Percentiles rank a stretch among this genome's conserved stretches.
Evolutionary conservation across 2,113 vertebrate genomes (phyloP).

Genomic region (Heterochromis multidens): DNA sequence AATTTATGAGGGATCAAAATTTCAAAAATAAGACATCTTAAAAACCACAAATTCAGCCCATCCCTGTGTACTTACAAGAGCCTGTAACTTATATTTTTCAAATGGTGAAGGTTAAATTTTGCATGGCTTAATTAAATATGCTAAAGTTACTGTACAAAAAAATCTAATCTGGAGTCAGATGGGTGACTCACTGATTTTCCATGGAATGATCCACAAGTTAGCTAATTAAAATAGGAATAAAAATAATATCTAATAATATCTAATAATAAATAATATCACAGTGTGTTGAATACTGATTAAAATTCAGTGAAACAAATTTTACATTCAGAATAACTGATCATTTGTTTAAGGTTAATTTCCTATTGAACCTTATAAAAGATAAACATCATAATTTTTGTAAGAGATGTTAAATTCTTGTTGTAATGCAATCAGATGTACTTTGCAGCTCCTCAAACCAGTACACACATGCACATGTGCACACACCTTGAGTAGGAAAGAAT

Average conservation of each 20-base stretch:
- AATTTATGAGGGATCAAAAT: too few relatives aligned
- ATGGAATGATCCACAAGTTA: background rate
- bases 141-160: background rate
- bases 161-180: background rate
- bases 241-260: background rate
- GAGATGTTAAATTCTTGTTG: background rate
- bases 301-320: background rate
- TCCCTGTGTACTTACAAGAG: background rate
- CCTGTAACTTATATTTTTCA: background rate
- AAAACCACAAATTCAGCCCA: background rate
- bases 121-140: background rate
- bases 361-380: background rate
- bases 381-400: background rate
- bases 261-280: too few relatives aligned
- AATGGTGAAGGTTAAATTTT: background rate
- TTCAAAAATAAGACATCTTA: background rate
- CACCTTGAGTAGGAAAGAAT: background rate
- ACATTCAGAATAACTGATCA: accelerated
- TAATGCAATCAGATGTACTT: background rate
- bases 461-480: background rate
- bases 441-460: background rate
- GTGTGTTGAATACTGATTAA: background rate
- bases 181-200: background rate
- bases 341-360: background rate
- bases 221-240: background rate